Base-by-base conservation (phyloP, 2,888 invertebrate genomes). In the Polia nebulosa region DNA sequence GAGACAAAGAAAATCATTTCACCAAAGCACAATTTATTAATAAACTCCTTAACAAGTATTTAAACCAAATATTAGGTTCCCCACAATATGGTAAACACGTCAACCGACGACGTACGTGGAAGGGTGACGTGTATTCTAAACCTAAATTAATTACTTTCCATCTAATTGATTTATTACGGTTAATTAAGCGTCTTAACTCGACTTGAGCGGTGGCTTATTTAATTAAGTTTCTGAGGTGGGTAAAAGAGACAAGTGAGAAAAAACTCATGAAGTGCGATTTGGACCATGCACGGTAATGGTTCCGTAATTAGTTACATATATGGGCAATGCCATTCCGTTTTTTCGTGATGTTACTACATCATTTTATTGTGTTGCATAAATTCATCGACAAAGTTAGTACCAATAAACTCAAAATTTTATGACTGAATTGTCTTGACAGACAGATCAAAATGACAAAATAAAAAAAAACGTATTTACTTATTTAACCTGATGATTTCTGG, bases 121-220 rank as follows among this genome's bases (percentile, higher is more conserved):
- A 72, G 67, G 62, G 55, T 84, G 82, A 75, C 81, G 76, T 59
- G 73, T 82, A 81, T 82, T 75, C 76, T 64, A 70, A 78, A 80
- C 66, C 80, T 75, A 74, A 76, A 82, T 84, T 85, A 85, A 84
- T 84, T 80, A 85, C 65, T 41, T 71, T 70, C 41, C 80, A 62
- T 60, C 74, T 77, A 81, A 83, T 81, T 87, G 86, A 87, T 87
- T 87, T 85, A 87, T 84, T 76, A 78, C 76, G 61, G 72, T 63
- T 84, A 81, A 84, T 84, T 81, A 85, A 80, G 64, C 78, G 62
- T 62, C 69, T 76, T 67, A 55, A 70, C 61, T 59, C 7, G 15
- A 36, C 47, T 34, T 52, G 58, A 56, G 71, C 52, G 59, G 62
- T 69, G 55, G 59, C 59, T 67, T 64, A 78, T 64, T 73, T 64